Evolutionary conservation across 2,113 vertebrate species (phyloP).

Genomic region (Callionymus lyra): DNA sequence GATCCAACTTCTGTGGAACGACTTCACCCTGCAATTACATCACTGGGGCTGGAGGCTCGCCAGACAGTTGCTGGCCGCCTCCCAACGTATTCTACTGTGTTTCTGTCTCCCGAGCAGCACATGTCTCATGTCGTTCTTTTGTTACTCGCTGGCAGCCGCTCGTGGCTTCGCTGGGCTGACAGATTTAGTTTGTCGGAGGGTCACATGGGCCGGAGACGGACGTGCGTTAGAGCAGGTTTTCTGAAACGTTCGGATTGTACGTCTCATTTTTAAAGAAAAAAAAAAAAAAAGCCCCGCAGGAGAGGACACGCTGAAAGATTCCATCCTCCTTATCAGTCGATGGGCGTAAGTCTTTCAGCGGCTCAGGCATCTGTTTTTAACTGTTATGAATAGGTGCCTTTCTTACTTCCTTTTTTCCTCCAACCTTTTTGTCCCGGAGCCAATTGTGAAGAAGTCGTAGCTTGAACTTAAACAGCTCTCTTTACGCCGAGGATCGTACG

Average conservation of each 20-base stretch:
- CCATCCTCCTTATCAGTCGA: slow-evolving; percentile 58
- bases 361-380: slow-evolving; percentile 41
- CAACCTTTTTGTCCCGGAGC: slow-evolving; percentile 30
- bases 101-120: slow-evolving; percentile 17
- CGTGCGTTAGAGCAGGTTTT: slow-evolving; percentile 35
- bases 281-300: slow-evolving; percentile 52
- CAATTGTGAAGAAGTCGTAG: slow-evolving; percentile 23
- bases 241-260: slow-evolving; percentile 40
- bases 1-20: slow-evolving; percentile 47
- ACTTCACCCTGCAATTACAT: slow-evolving; percentile 62
- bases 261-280: no score
- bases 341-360: slow-evolving; percentile 61
- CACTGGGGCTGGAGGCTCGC: slow-evolving; percentile 48
- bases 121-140: slow-evolving; percentile 14
- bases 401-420: slow-evolving; percentile 52
- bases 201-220: slow-evolving; percentile 31
- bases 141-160: slow-evolving; percentile 20
- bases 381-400: slow-evolving; percentile 63
- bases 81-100: slow-evolving; percentile 28
- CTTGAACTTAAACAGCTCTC: slow-evolving; percentile 23
- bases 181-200: slow-evolving; percentile 31
- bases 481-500: no score
- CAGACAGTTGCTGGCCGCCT: slow-evolving; percentile 35
- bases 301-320: slow-evolving; percentile 62
- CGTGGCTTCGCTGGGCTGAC: slow-evolving; percentile 25